phyloP scores from a whole-genome alignment of 1,140 invertebrate species.

The Ceratitis capitata region DNA sequence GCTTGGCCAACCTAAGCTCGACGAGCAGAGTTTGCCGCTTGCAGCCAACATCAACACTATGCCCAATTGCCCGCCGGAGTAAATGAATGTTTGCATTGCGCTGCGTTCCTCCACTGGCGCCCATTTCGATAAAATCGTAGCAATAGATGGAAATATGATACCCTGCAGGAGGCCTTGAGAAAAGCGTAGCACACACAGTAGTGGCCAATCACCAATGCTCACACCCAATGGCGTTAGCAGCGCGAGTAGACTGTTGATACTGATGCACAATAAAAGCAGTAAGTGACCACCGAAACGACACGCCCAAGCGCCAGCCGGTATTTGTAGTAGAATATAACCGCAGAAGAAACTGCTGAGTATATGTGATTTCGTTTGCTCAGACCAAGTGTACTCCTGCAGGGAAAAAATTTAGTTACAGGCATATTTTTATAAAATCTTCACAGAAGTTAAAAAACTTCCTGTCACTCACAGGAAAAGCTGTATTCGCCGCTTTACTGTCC shows the following conservation, averaged over 20 bases:
- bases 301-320: slow-evolving; percentile 56
- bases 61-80: slow-evolving; percentile 77
- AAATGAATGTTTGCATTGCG: slow-evolving; percentile 69
- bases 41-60: slow-evolving; percentile 69
- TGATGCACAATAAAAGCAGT: slow-evolving; percentile 71
- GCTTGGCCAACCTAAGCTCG: slow-evolving; percentile 76
- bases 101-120: slow-evolving; percentile 70
- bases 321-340: slow-evolving; percentile 58
- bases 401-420: too few relatives aligned
- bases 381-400: slow-evolving; percentile 65
- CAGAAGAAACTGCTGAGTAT: slow-evolving; percentile 75
- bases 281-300: slow-evolving; percentile 71
- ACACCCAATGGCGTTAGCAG: slow-evolving; percentile 64
- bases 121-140: slow-evolving; percentile 71
- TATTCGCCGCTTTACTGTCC: slow-evolving; percentile 50
- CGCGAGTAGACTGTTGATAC: slow-evolving; percentile 69
- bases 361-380: slow-evolving; percentile 66
- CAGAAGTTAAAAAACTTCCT: not conserved
- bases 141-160: slow-evolving; percentile 79
- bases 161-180: slow-evolving; percentile 82
- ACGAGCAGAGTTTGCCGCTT: slow-evolving; percentile 74
- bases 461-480: slow-evolving; percentile 56
- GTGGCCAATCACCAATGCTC: slow-evolving; percentile 69
- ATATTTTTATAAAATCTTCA: not conserved
- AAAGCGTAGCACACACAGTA: slow-evolving; percentile 72